Evolutionary conservation across 2,113 vertebrate species (phyloP).

Genomic region (Megaceryle maxima): DNA sequence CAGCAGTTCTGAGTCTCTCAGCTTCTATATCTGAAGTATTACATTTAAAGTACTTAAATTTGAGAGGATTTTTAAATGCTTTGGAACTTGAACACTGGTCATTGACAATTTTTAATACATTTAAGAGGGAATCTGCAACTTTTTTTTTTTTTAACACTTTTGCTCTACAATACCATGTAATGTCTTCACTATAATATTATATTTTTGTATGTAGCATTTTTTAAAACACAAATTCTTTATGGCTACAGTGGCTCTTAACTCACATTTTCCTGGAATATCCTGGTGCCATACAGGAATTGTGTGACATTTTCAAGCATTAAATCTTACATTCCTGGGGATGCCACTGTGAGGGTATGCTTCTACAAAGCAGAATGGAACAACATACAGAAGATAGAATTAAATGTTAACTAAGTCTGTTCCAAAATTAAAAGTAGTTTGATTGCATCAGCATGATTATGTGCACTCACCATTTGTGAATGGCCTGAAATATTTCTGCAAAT

Average conservation of each 20-base stretch:
- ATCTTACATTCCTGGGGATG: not conserved
- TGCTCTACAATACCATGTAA: not conserved
- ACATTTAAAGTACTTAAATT: not conserved
- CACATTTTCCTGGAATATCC: not conserved
- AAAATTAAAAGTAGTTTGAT: not conserved
- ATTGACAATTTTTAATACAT: not conserved
- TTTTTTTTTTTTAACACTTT: not conserved
- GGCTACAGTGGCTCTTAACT: not conserved
- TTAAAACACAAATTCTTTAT: not conserved
- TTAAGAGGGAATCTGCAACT: not conserved
- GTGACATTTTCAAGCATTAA: not conserved
- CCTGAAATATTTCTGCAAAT: not conserved
- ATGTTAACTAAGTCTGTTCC: not conserved
- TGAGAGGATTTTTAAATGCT: not conserved
- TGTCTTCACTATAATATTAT: not conserved
- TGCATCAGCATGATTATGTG: not conserved
- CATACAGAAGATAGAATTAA: not conserved
- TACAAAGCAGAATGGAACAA: not conserved
- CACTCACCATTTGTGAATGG: not conserved
- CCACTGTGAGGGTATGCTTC: not conserved
- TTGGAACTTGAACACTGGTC: fast-evolving
- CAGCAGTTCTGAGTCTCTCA: not conserved
- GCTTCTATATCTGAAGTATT: not conserved
- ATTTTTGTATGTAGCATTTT: not conserved
- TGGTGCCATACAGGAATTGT: not conserved